Evolutionary conservation across 2,888 invertebrate species (phyloP), one percentile per base, ranked within the genome.

Genomic region (Andrena fulva): DNA sequence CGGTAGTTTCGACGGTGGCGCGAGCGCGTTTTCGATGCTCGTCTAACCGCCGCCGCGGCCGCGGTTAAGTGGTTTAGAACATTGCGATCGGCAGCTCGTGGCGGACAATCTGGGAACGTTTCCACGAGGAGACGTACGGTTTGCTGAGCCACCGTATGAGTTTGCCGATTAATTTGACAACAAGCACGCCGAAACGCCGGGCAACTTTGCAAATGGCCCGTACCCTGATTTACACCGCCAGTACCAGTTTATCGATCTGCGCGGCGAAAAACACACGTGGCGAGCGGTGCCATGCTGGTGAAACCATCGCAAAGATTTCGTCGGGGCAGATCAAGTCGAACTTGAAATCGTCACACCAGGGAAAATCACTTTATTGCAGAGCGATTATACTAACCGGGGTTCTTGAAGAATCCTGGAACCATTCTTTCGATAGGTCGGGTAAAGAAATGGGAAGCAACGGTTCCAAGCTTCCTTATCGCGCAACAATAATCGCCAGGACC

Each of bases 61-160:
- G 80, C 68, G 86, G 86, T 88, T 87, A 89, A 89, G 86, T 82
- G 82, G 86, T 89, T 89, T 86, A 80, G 88, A 70, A 83, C 80
- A 64, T 81, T 86, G 82, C 89, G 77, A 86, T 89, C 85, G 87
- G 77, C 85, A 84, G 80, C 80, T 79, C 83, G 80, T 74, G 85
- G 70, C 68, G 77, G 75, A 70, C 86, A 86, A 80, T 85, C 83
- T 78, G 78, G 77, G 68, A 82, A 71, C 85, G 78, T 71, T 85
- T 85, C 83, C 85, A 80, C 71, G 74, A 80, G 70, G 73, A 75
- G 86, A 69, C 73, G 78, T 66, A 70, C 78, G 59, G 73, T 79
- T 84, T 71, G 84, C 77, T 12, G 76, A 27, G 71, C 68, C 67
- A 76, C 78, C 75, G 76, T 82, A 79, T 71, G 75, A 85, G 84